Evolutionary conservation across 2,888 invertebrate species (phyloP).

Genomic region (Helleia helle): DNA sequence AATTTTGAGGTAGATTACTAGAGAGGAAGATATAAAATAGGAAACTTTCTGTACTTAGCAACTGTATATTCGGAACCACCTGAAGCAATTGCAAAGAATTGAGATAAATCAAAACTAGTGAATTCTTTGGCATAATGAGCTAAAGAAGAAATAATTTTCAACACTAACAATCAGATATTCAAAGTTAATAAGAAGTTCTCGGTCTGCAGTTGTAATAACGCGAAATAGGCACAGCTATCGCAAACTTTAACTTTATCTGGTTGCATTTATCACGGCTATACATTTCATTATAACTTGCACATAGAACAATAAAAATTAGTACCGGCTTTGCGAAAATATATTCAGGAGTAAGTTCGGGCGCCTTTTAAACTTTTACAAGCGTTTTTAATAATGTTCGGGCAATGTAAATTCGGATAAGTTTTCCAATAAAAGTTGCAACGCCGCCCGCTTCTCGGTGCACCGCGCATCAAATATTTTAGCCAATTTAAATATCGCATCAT

Average conservation of each 20-base stretch:
- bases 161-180: constrained; percentile 1
- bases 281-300: constrained; percentile 18
- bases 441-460: constrained; percentile 29
- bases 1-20: too few species aligned
- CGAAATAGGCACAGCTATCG: background rate
- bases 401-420: constrained; percentile 66
- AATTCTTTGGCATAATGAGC: background rate
- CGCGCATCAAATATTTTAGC: constrained; percentile 1
- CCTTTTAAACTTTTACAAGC: constrained; percentile 39
- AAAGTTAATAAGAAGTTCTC: background rate
- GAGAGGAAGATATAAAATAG: too few species aligned
- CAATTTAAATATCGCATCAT: constrained; percentile 1
- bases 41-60: too few species aligned
- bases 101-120: too few species aligned
- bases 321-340: constrained; percentile 18
- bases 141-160: background rate
- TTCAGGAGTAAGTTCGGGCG: constrained; percentile 19
- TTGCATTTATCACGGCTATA: constrained; percentile 9
- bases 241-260: background rate
- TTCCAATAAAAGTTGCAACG: constrained; percentile 66
- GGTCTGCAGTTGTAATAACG: background rate
- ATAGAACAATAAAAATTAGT: constrained; percentile 20
- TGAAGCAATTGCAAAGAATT: too few species aligned
- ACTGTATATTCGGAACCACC: too few species aligned
- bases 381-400: constrained; percentile 62